Percentiles rank a stretch among this genome's conserved stretches.
These are phyloP conservation scores for Apotomis betuletana DNA, from an alignment of 2,888 invertebrate species.

Conservation along the genomic window DNA sequence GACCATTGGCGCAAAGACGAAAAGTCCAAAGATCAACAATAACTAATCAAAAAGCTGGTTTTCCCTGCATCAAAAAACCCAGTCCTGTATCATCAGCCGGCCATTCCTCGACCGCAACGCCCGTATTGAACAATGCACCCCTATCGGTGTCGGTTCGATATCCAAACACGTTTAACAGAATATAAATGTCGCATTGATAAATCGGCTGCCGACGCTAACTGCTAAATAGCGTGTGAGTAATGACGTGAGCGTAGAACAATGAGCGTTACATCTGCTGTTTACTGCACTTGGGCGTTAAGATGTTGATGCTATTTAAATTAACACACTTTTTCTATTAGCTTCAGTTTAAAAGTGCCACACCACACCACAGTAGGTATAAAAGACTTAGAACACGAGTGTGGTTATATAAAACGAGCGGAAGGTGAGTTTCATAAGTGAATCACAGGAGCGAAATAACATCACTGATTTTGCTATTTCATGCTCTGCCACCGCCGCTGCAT, in stretches of 20 bases:
- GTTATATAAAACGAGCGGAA: too few relatives aligned
- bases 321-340: not conserved
- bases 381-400: too few relatives aligned
- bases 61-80: constrained; percentile 12
- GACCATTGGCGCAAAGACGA: too few relatives aligned
- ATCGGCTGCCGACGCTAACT: constrained; percentile 74
- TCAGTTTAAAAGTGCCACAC: too few relatives aligned
- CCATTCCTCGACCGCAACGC: constrained; percentile 27
- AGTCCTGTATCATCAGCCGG: constrained; percentile 13
- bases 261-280: constrained; percentile 20
- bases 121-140: constrained; percentile 35
- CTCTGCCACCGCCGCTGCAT: too few relatives aligned
- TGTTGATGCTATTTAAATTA: not conserved
- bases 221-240: constrained; percentile 82
- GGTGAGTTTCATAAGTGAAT: too few relatives aligned
- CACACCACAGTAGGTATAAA: too few relatives aligned
- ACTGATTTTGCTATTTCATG: too few relatives aligned
- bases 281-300: constrained; percentile 12
- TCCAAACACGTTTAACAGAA: constrained; percentile 75
- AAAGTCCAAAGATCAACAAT: too few relatives aligned
- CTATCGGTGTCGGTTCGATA: constrained; percentile 50
- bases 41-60: not conserved
- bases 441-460: too few relatives aligned
- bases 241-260: constrained; percentile 51
- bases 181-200: constrained; percentile 80